Evolutionary conservation across 2,797 vertebrate species (phyloP).

Genomic region (Crax fasciolata): DNA sequence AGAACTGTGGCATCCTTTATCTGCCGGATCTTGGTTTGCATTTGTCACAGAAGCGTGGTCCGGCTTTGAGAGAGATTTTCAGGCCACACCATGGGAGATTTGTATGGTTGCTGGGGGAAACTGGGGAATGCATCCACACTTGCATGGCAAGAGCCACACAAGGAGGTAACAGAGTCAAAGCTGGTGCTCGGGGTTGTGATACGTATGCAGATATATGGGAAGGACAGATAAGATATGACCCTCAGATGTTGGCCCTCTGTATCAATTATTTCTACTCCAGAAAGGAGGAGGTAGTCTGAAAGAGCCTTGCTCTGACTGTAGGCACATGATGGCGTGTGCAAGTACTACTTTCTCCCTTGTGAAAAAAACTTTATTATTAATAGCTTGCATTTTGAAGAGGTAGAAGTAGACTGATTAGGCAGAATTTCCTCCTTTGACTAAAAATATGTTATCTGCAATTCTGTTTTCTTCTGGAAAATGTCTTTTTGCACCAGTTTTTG

Average conservation of each 20-base stretch:
- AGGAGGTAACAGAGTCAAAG: neutral
- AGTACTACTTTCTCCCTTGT: neutral
- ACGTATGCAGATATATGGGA: rapidly evolving
- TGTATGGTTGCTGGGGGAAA: neutral
- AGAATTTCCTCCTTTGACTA: neutral
- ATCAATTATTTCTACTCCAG: neutral
- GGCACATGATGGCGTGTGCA: neutral
- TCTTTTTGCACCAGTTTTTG: neutral
- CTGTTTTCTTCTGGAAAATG: neutral
- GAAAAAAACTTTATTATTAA: neutral
- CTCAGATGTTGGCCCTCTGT: neutral
- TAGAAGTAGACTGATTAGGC: neutral
- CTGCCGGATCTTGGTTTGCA: neutral
- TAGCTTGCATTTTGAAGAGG: neutral
- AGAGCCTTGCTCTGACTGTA: neutral
- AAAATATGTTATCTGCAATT: neutral
- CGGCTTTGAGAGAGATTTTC: neutral
- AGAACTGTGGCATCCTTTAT: neutral
- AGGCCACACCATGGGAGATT: neutral
- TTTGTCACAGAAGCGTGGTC: neutral
- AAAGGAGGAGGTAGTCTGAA: neutral
- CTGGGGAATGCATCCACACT: neutral
- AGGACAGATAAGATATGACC: neutral
- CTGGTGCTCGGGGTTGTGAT: neutral
- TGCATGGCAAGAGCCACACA: neutral